Evolutionary conservation across 2,797 vertebrate species (phyloP).

Genomic region (Labeo calbasu): DNA sequence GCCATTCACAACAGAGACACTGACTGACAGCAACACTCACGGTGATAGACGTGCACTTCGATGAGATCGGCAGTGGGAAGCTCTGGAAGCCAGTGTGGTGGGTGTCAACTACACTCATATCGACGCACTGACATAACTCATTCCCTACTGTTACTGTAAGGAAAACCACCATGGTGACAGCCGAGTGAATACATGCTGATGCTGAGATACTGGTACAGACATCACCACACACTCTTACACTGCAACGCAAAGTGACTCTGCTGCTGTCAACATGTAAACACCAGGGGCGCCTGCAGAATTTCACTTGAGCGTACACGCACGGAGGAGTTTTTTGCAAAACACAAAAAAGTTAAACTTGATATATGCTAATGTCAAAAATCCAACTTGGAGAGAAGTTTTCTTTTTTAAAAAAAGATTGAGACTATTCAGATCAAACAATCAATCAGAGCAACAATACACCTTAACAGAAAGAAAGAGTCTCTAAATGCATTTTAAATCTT

Average conservation of each 20-base stretch:
- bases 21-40: conserved; percentile 69
- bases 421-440: not conserved
- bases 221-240: conserved; percentile 19
- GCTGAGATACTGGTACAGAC: conserved; percentile 51
- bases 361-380: not conserved
- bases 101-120: conserved; percentile 47
- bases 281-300: not conserved
- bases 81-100: conserved; percentile 43
- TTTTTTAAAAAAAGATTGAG: not conserved
- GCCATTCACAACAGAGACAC: conserved; percentile 53
- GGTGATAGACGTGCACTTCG: conserved; percentile 60
- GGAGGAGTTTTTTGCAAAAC: not conserved
- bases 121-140: conserved; percentile 45
- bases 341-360: not conserved
- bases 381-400: not conserved
- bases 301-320: not conserved
- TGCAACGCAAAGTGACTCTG: conserved; percentile 9
- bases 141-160: conserved; percentile 60
- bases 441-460: not conserved
- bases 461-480: not conserved
- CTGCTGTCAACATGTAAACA: conserved; percentile 16
- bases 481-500: not conserved
- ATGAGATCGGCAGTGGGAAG: conserved; percentile 47
- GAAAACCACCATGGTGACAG: conserved; percentile 58
- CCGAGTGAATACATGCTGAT: conserved; percentile 55